These are phyloP conservation scores for Listrodromus nycthemerus DNA, from an alignment of 2,888 invertebrate species.

Conservation along the genomic window DNA sequence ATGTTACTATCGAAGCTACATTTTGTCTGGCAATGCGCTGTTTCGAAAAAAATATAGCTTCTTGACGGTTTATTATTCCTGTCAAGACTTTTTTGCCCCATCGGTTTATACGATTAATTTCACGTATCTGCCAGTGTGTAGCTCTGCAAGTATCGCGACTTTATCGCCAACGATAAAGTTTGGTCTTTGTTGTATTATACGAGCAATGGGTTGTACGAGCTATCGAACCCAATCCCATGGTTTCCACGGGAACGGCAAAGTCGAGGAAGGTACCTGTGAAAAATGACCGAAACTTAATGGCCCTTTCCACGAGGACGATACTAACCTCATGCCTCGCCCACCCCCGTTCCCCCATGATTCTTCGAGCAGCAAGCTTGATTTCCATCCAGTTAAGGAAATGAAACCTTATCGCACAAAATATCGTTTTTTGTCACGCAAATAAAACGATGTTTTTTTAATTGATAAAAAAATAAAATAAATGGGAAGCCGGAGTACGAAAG, in stretches of 20 bases:
- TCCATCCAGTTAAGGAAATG: constrained; percentile 1
- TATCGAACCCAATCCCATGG: constrained; percentile 38
- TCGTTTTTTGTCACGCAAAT: not conserved
- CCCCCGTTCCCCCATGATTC: not conserved
- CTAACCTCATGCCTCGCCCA: not conserved
- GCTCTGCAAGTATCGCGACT: not conserved
- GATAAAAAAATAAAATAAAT: not conserved
- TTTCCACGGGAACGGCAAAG: not conserved
- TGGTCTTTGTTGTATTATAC: constrained; percentile 45
- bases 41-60: not conserved
- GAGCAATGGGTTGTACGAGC: constrained; percentile 46
- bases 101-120: not conserved
- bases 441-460: not conserved
- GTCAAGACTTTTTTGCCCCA: not conserved
- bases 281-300: constrained; percentile 51
- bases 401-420: not conserved
- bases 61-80: not conserved
- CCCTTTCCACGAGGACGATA: not conserved
- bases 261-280: constrained; percentile 28
- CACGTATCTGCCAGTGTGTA: not conserved
- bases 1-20: not conserved
- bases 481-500: not conserved
- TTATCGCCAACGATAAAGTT: constrained; percentile 54
- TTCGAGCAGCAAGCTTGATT: not conserved
- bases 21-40: not conserved